Conservation (phyloP, 1,140 invertebrate species). For the Polyergus mexicanus region DNA sequence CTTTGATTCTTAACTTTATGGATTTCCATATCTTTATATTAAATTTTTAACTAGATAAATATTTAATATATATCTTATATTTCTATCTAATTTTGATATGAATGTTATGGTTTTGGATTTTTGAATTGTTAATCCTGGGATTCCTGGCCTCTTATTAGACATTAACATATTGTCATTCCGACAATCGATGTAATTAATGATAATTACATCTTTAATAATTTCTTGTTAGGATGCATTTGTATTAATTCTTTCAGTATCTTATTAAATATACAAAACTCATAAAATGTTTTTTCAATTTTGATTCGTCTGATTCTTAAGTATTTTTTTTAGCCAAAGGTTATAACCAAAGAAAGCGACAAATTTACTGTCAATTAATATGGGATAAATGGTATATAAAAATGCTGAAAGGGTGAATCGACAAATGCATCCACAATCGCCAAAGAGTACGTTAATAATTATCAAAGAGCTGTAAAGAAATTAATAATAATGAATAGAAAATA, state of each 20-base stretch:
- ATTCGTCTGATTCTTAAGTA: neutral
- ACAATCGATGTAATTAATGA: conserved; percentile 20
- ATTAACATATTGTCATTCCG: conserved; percentile 14
- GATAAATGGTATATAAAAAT: neutral
- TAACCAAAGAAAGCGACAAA: neutral
- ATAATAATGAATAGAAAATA: conserved; percentile 40
- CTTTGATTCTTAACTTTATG: neutral
- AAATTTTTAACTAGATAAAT: neutral
- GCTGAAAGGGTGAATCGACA: conserved; percentile 44
- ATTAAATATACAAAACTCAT: neutral
- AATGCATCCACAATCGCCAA: conserved; percentile 39
- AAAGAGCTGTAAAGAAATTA: conserved; percentile 47
- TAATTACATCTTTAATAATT: conserved; percentile 27
- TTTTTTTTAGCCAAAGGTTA: neutral
- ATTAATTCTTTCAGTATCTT: conserved; percentile 45
- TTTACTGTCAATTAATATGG: neutral
- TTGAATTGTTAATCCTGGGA: conserved; percentile 21
- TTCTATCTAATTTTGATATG: neutral
- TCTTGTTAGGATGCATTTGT: conserved; percentile 21
- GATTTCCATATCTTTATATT: neutral
- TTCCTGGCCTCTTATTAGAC: neutral
- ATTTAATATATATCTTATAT: conserved; percentile 18
- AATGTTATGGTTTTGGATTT: neutral
- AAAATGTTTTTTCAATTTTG: neutral
- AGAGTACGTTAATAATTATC: conserved; percentile 51